phyloP scores from a whole-genome alignment of 2,888 invertebrate species.

The Apodemia duryi region DNA sequence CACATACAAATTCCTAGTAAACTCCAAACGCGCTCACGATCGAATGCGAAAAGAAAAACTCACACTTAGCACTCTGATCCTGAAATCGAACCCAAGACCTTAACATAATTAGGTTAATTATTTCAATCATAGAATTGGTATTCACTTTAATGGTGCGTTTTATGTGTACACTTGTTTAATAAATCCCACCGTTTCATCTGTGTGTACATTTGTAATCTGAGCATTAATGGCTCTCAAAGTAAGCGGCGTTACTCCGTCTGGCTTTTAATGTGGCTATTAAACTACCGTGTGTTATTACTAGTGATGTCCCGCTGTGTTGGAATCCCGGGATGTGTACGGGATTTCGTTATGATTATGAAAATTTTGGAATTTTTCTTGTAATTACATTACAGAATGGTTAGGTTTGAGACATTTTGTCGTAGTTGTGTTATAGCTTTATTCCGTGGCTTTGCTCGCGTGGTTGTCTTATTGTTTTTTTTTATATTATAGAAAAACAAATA shows the following conservation, averaged over 20 bases:
- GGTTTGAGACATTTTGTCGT: too few species aligned
- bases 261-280: conserved; percentile 47
- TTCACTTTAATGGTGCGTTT: conserved; percentile 14
- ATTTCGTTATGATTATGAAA: neutral
- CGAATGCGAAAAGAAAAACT: too few species aligned
- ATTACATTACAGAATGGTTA: neutral
- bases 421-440: too few species aligned
- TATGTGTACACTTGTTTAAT: conserved; percentile 28
- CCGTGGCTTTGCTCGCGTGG: too few species aligned
- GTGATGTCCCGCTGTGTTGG: neutral
- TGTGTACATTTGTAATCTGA: conserved; percentile 39
- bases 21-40: too few species aligned
- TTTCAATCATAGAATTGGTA: neutral
- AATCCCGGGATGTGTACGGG: neutral
- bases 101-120: neutral
- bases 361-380: neutral
- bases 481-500: too few species aligned
- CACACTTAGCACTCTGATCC: neutral
- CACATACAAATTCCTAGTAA: too few species aligned
- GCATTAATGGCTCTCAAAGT: conserved; percentile 47
- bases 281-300: conserved; percentile 45
- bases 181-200: conserved; percentile 32
- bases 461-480: too few species aligned
- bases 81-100: neutral
- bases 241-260: conserved; percentile 43